Conservation (phyloP, 2,888 invertebrate genomes). For the Himalopsyche japonica region DNA sequence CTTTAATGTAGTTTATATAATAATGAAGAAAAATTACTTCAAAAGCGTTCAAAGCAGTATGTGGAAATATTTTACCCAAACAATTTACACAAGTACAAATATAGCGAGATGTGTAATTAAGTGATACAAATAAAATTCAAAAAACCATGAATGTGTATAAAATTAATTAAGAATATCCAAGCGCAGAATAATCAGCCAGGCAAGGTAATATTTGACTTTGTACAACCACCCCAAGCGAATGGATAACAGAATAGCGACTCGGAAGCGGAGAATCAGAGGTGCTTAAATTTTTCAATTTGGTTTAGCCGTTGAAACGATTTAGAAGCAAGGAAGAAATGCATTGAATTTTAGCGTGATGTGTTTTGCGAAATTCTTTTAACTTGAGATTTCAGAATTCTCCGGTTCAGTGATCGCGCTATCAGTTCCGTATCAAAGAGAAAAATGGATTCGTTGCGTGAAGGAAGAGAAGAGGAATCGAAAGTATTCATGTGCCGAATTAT, state of each 20-base stretch:
- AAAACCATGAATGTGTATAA: too few species aligned
- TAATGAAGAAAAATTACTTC: too few species aligned
- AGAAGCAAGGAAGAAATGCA: background rate
- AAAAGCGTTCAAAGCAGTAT: too few species aligned
- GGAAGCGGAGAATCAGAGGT: background rate
- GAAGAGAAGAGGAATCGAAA: background rate
- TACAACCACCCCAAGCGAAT: background rate
- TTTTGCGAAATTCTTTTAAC: background rate
- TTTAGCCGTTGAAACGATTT: background rate
- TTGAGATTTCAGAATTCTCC: background rate
- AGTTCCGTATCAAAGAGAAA: background rate
- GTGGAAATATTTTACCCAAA: too few species aligned
- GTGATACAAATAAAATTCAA: too few species aligned
- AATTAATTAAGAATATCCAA: too few species aligned
- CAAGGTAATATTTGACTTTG: background rate
- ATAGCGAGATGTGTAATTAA: too few species aligned
- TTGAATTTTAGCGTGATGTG: background rate
- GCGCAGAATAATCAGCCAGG: too few species aligned
- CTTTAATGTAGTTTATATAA: too few species aligned
- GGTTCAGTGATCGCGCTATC: background rate
- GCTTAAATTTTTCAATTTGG: constrained; percentile 8
- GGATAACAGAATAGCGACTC: background rate
- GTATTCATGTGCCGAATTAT: too few species aligned
- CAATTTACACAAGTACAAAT: too few species aligned
- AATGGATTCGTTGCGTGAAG: background rate